A percentile compares a stretch with the other conserved stretches of the same genome.
Evolutionary conservation across 2,888 invertebrate species (phyloP).

Genomic region (Sceliomorpha sp.): DNA sequence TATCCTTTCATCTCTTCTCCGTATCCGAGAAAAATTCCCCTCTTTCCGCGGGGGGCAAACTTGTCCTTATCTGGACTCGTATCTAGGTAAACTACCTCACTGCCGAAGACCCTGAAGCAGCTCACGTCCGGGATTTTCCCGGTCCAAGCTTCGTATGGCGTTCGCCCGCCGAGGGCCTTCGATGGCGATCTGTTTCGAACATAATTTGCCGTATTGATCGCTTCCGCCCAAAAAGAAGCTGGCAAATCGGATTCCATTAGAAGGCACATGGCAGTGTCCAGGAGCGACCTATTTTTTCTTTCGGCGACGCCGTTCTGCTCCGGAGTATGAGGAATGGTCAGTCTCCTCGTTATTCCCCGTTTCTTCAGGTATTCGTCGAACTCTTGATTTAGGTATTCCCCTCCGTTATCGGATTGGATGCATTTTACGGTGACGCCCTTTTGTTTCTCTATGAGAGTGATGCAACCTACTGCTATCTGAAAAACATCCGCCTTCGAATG

Average conservation of each 20-base stretch:
- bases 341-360: slow-evolving; percentile 13
- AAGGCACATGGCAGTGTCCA: slow-evolving; percentile 55
- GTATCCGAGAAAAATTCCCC: slow-evolving; percentile 16
- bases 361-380: slow-evolving; percentile 9
- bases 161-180: slow-evolving; percentile 21
- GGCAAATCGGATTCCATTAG: slow-evolving; percentile 31
- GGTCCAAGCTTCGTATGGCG: slow-evolving; percentile 41
- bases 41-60: slow-evolving; percentile 23
- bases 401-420: slow-evolving; percentile 22
- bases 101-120: slow-evolving; percentile 36
- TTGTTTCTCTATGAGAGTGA: slow-evolving; percentile 45
- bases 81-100: slow-evolving; percentile 19
- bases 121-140: slow-evolving; percentile 25
- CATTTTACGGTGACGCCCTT: slow-evolving; percentile 22
- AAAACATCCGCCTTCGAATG: slow-evolving; percentile 47
- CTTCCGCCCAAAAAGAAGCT: slow-evolving; percentile 47
- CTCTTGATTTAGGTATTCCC: slow-evolving; percentile 5
- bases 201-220: slow-evolving; percentile 46
- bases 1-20: slow-evolving; percentile 7
- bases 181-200: slow-evolving; percentile 44
- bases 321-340: slow-evolving; percentile 16
- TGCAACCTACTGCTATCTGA: slow-evolving; percentile 46
- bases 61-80: slow-evolving; percentile 28
- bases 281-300: slow-evolving; percentile 47
- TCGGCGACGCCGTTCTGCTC: slow-evolving; percentile 26